Evolutionary conservation across 53 echinoderm and acorn worm species (phyloP).

Genomic region (Holothuria leucospilota): DNA sequence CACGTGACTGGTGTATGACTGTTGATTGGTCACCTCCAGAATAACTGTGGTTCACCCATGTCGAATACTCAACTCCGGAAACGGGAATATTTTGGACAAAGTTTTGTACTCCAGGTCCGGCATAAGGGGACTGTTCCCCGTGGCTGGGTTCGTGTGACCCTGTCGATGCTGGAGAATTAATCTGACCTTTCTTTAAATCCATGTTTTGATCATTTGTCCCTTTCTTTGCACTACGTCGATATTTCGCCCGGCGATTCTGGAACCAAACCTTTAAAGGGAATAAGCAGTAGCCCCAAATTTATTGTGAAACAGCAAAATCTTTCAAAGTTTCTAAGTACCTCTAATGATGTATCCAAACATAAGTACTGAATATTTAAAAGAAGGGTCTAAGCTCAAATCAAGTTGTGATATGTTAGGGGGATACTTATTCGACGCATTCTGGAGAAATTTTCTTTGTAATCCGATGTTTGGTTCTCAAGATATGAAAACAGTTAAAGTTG

Average conservation of each 20-base stretch:
- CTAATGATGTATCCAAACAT: too few relatives aligned
- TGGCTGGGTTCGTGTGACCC: neutral
- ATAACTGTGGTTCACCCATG: constrained; percentile 10
- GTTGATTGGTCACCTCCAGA: constrained; percentile 33
- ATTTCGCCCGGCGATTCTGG: constrained; percentile 45
- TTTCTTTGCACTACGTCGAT: neutral
- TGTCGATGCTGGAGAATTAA: constrained; percentile 19
- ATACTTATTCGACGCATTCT: too few relatives aligned
- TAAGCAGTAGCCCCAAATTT: neutral
- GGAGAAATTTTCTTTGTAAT: too few relatives aligned
- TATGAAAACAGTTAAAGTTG: too few relatives aligned
- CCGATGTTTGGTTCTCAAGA: too few relatives aligned
- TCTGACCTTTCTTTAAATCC: neutral
- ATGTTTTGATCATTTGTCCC: neutral
- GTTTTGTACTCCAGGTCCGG: neutral
- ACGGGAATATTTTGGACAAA: constrained; percentile 13
- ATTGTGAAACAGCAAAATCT: neutral
- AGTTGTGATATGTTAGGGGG: too few relatives aligned
- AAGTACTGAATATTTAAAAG: too few relatives aligned
- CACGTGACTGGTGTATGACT: constrained; percentile 11
- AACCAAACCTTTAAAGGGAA: constrained; percentile 26
- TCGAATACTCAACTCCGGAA: constrained; percentile 16
- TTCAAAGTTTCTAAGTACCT: neutral
- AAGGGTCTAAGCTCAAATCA: too few relatives aligned
- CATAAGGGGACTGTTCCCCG: neutral